A percentile compares a stretch with the other conserved stretches of the same genome.
Evolutionary conservation across 2,888 invertebrate genomes (phyloP).

Genomic region (Drosophila anomelani): DNA sequence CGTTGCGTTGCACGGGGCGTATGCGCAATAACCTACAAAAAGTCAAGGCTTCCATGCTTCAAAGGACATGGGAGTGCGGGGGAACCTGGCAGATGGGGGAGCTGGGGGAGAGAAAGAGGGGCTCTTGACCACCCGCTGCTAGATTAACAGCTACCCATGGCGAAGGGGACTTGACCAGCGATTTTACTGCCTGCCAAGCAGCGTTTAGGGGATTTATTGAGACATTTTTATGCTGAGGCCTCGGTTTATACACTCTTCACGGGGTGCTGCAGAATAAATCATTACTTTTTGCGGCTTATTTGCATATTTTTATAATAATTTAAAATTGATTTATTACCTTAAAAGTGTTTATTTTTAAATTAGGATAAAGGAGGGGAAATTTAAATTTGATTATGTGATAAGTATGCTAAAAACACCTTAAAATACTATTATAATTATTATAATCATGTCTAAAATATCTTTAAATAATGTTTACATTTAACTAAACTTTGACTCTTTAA

Average conservation of each 20-base stretch:
- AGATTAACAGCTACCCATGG: slow-evolving; percentile 62
- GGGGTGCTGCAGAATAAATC: background rate
- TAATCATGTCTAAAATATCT: too few relatives aligned
- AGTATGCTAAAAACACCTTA: fast-evolving
- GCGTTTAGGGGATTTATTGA: slow-evolving; percentile 32
- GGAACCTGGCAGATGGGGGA: too few relatives aligned
- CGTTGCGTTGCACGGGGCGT: slow-evolving; percentile 56
- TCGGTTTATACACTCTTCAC: slow-evolving; percentile 1
- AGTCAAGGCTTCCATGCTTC: slow-evolving; percentile 37
- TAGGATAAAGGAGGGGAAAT: background rate
- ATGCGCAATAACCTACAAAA: slow-evolving; percentile 64
- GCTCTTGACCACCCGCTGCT: slow-evolving; percentile 55
- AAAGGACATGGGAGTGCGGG: background rate
- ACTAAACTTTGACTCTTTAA: too few relatives aligned
- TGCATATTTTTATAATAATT: slow-evolving; percentile 7
- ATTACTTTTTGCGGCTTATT: background rate
- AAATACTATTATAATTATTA: background rate
- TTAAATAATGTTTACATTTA: too few relatives aligned
- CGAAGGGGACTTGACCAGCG: slow-evolving; percentile 40
- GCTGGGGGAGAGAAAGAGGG: too few relatives aligned
- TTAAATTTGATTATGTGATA: background rate
- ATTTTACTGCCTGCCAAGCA: slow-evolving; percentile 12
- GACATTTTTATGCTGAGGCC: slow-evolving; percentile 12
- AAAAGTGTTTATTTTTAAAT: background rate
- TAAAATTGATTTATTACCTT: background rate